Percentiles rank a stretch among this genome's conserved stretches.
phyloP scores from a whole-genome alignment of 2,113 vertebrate genomes.

The Percina caprodes region DNA sequence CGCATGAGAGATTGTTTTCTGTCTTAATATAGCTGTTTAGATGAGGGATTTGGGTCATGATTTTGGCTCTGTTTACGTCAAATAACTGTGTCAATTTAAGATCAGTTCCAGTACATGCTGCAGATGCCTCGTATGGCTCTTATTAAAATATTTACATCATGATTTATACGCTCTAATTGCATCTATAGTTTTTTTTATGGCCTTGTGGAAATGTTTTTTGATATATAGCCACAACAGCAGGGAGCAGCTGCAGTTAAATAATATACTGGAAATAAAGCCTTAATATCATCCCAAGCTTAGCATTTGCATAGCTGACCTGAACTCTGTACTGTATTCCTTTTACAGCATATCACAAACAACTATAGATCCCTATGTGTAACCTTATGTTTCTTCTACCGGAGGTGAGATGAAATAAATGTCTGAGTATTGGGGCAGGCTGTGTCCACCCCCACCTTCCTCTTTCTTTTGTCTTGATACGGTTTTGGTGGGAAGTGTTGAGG shows the following conservation, averaged over 20 bases:
- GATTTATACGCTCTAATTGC: constrained; percentile 25
- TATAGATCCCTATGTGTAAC: constrained; percentile 1
- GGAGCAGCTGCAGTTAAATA: neutral
- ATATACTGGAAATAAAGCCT: constrained; percentile 9
- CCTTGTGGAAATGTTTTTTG: neutral
- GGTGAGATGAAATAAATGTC: constrained; percentile 14
- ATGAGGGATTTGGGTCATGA: constrained; percentile 1
- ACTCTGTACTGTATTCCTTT: neutral
- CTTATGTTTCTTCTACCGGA: constrained; percentile 25
- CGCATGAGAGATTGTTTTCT: constrained; percentile 3
- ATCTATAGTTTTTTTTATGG: constrained; percentile 21
- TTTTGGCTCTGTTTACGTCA: constrained; percentile 13
- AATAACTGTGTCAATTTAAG: constrained; percentile 21
- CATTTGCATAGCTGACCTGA: constrained; percentile 18
- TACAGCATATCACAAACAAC: constrained; percentile 13
- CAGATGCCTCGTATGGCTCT: constrained; percentile 10
- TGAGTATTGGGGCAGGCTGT: neutral
- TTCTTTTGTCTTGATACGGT: constrained; percentile 26
- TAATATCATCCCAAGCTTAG: neutral
- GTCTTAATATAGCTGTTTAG: constrained; percentile 33
- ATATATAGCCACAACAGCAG: constrained; percentile 10
- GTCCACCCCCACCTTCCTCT: constrained; percentile 10
- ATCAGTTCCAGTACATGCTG: constrained; percentile 21
- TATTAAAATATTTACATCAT: constrained; percentile 29
- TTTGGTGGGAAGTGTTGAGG: constrained; percentile 26